Evolutionary conservation across 2,113 vertebrate species (phyloP).

Genomic region (Cygnus buccinator): DNA sequence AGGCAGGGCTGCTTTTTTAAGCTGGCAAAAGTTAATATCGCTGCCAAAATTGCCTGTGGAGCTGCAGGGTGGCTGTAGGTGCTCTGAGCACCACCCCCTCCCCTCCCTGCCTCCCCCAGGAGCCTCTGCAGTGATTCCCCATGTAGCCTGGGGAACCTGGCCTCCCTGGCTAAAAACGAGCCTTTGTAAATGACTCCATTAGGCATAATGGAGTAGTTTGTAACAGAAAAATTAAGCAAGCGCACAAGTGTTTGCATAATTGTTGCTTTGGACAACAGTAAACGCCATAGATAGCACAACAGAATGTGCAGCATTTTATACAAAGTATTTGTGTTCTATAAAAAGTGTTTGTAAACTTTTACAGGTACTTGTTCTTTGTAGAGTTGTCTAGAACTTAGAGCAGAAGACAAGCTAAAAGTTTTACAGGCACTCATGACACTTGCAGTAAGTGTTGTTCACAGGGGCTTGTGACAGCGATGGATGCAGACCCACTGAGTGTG

Average conservation of each 20-base stretch:
- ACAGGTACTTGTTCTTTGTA: background rate
- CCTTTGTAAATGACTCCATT: slow-evolving; percentile 33
- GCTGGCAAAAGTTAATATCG: background rate
- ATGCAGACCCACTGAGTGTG: background rate
- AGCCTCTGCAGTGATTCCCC: background rate
- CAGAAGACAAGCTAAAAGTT: background rate
- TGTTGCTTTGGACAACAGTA: slow-evolving; percentile 14
- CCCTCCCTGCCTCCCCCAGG: background rate
- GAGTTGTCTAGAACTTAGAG: background rate
- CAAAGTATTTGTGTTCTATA: background rate
- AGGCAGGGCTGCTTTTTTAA: background rate
- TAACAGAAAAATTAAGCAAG: slow-evolving; percentile 45
- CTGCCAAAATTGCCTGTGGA: slow-evolving; percentile 3
- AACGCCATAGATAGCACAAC: background rate
- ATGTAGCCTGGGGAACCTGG: background rate
- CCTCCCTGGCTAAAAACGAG: background rate
- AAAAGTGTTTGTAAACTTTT: background rate
- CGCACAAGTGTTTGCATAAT: background rate
- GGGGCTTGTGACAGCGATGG: background rate
- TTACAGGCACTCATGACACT: background rate
- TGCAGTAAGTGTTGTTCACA: background rate
- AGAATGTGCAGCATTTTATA: background rate
- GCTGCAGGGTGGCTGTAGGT: background rate
- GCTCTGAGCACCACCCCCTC: background rate
- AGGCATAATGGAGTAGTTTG: slow-evolving; percentile 3